phyloP scores from a whole-genome alignment of 2,797 vertebrate genomes.

The Paedocypris micromegethes region DNA sequence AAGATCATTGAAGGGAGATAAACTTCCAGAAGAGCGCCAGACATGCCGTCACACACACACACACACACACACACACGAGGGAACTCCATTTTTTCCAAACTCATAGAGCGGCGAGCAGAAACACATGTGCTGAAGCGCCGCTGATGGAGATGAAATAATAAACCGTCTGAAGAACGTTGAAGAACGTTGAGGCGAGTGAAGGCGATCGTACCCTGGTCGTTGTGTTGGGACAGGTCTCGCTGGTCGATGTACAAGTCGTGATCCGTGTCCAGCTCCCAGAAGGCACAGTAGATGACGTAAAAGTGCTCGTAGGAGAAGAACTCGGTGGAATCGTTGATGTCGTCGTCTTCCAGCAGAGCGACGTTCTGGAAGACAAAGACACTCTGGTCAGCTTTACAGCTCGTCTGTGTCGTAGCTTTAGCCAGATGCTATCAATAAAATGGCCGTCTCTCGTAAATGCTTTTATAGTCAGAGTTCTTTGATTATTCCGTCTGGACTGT shows the following conservation, averaged over 20 bases:
- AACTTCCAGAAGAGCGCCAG: slow-evolving; percentile 55
- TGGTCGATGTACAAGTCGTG: slow-evolving; percentile 91
- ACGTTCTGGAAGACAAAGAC: slow-evolving; percentile 70
- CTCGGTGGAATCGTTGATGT: slow-evolving; percentile 92
- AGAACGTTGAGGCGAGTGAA: no score
- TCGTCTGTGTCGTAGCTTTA: no score
- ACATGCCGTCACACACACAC: slow-evolving; percentile 60
- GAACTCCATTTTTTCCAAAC: slow-evolving; percentile 57
- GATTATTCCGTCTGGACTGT: no score
- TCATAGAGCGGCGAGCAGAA: slow-evolving; percentile 57
- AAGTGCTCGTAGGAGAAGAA: slow-evolving; percentile 98
- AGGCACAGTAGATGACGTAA: slow-evolving; percentile 98
- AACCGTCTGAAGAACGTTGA: no score
- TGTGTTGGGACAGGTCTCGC: slow-evolving; percentile 85
- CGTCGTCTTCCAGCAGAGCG: slow-evolving; percentile 83
- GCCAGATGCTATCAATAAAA: no score
- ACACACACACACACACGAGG: slow-evolving; percentile 54
- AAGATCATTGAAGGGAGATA: slow-evolving; percentile 50
- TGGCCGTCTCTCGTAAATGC: no score
- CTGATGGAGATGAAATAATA: slow-evolving; percentile 17
- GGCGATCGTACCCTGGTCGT: slow-evolving; percentile 77
- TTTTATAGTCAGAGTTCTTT: no score
- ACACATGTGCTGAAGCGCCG: slow-evolving; percentile 56
- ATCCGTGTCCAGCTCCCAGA: slow-evolving; percentile 96
- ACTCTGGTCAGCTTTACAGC: no score